A percentile compares a stretch with the other conserved stretches of the same genome.
phyloP scores from a whole-genome alignment of 2,888 invertebrate species.

The Strigamia maritima region DNA sequence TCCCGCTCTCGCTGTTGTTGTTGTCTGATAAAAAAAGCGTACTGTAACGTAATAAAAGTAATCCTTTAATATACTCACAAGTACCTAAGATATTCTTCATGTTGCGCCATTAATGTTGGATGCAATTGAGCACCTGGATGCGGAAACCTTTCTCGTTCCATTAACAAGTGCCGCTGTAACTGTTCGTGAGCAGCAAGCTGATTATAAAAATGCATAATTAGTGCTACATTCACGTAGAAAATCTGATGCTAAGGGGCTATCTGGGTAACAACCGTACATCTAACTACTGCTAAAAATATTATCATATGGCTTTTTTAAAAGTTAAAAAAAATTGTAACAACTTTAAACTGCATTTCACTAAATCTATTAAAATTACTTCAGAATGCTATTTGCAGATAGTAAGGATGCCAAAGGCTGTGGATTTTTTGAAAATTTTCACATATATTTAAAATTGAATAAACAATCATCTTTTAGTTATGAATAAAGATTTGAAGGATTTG shows the following conservation, averaged over 20 bases:
- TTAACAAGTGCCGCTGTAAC: slow-evolving; percentile 74
- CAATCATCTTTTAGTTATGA: too few relatives aligned
- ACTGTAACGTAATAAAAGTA: background rate
- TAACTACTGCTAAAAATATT: background rate
- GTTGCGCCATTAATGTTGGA: slow-evolving; percentile 63
- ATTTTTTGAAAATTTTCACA: background rate
- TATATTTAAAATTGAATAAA: too few relatives aligned
- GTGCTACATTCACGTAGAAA: background rate
- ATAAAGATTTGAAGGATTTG: background rate
- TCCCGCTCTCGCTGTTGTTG: slow-evolving; percentile 72
- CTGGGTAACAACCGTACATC: background rate
- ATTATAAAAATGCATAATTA: background rate
- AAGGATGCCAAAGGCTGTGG: background rate
- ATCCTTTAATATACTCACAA: background rate
- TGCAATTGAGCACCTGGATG: slow-evolving; percentile 51
- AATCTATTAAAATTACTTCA: background rate
- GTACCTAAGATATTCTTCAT: slow-evolving; percentile 53
- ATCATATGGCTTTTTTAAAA: background rate
- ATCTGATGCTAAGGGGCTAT: background rate
- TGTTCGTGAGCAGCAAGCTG: slow-evolving; percentile 68
- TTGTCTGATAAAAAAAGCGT: slow-evolving; percentile 59
- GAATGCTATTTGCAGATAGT: background rate
- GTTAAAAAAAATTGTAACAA: background rate
- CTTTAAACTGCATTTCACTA: background rate
- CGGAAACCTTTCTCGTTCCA: slow-evolving; percentile 72